These are phyloP conservation scores for Zosterops lateralis DNA, from an alignment of 2,113 vertebrate species.

Conservation along the genomic window DNA sequence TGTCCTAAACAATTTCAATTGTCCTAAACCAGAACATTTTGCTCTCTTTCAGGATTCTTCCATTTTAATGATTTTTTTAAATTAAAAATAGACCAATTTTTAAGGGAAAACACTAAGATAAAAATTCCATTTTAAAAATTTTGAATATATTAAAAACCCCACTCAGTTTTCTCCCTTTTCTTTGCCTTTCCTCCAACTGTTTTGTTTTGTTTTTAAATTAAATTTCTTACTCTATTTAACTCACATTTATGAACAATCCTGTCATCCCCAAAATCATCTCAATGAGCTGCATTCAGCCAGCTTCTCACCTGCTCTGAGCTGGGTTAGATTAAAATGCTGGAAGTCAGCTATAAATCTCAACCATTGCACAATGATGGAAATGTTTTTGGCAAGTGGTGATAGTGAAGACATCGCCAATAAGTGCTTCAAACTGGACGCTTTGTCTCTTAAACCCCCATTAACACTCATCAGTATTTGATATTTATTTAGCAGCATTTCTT, in stretches of 20 bases:
- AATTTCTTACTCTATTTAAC: background rate
- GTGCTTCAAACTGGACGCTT: constrained; percentile 66
- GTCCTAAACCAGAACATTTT: background rate
- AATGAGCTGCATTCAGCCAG: background rate
- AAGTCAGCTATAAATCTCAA: constrained; percentile 45
- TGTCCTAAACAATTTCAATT: background rate
- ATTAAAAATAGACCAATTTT: background rate
- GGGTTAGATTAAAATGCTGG: constrained; percentile 31
- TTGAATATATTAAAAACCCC: background rate
- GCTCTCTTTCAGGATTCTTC: background rate
- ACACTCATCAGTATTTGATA: constrained; percentile 53
- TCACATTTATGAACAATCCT: background rate
- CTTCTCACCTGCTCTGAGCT: constrained; percentile 29
- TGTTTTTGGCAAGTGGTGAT: constrained; percentile 64
- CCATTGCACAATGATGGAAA: constrained; percentile 55
- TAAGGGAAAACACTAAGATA: background rate
- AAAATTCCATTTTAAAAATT: background rate
- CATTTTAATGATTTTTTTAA: background rate
- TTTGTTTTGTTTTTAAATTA: background rate
- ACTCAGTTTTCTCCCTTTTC: background rate
- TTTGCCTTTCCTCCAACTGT: background rate
- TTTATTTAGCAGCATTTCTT: constrained; percentile 40
- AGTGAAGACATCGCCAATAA: constrained; percentile 68
- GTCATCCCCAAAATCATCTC: background rate
- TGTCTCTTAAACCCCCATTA: constrained; percentile 64